Percentiles rank a stretch among this genome's conserved stretches.
These are phyloP conservation scores for Desmodus rotundus DNA, from an alignment of 2,113 vertebrate genomes.

Conservation along the genomic window DNA sequence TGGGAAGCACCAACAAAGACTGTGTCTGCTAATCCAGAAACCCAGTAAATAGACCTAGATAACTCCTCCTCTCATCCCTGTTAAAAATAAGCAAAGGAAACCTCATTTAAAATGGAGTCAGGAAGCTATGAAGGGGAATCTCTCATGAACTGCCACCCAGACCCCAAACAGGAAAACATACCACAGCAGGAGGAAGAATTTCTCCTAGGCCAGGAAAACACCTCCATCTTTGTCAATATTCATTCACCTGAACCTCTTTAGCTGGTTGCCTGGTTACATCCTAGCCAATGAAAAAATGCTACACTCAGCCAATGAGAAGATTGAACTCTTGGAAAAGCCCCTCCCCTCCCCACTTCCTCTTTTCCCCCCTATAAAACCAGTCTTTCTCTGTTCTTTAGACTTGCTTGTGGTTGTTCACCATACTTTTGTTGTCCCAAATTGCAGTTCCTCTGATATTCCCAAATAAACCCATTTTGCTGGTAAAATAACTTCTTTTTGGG, in stretches of 20 bases:
- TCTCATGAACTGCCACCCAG: neutral
- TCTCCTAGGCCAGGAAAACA: neutral
- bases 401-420: neutral
- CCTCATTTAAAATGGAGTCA: neutral
- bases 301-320: neutral
- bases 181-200: neutral
- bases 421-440: neutral
- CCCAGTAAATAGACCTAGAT: neutral
- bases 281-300: neutral
- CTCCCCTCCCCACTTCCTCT: neutral
- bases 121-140: neutral
- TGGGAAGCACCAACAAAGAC: neutral
- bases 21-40: neutral
- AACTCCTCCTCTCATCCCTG: neutral
- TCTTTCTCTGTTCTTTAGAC: neutral
- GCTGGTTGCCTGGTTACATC: neutral
- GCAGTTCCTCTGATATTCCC: neutral
- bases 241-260: neutral
- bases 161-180: neutral
- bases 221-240: neutral
- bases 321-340: neutral
- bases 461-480: neutral
- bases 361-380: neutral
- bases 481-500: neutral
- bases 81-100: neutral